Percentiles rank a stretch among this genome's conserved stretches.
Evolutionary conservation across 2,797 vertebrate genomes (phyloP).

Genomic region (Sciurus carolinensis): DNA sequence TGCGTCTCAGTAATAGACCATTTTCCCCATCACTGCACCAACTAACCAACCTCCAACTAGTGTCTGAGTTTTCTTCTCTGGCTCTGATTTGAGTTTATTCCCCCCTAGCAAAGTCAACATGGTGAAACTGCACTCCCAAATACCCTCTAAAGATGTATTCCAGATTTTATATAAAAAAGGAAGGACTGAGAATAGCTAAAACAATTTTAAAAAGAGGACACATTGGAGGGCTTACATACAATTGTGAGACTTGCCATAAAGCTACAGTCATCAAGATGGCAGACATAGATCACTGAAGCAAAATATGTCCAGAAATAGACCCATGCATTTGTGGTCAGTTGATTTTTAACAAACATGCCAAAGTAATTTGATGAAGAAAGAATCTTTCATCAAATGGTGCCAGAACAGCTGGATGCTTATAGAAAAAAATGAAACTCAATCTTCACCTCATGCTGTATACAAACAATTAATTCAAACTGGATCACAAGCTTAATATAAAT

Average conservation of each 20-base stretch:
- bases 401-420: conserved; percentile 39
- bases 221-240: neutral
- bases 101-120: conserved; percentile 30
- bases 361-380: conserved; percentile 24
- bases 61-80: conserved; percentile 52
- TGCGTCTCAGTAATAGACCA: conserved; percentile 45
- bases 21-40: conserved; percentile 70
- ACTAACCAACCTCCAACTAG: conserved; percentile 61
- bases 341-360: conserved; percentile 19
- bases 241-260: neutral
- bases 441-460: neutral
- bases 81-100: conserved; percentile 43
- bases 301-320: neutral
- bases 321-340: neutral
- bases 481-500: conserved; percentile 37
- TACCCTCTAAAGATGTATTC: conserved; percentile 6
- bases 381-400: neutral
- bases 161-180: conserved; percentile 55
- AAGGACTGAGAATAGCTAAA: conserved; percentile 49
- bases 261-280: neutral
- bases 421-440: neutral
- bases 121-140: conserved; percentile 44
- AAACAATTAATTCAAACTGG: conserved; percentile 53
- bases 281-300: neutral
- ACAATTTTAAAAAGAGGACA: neutral